Conservation (phyloP, 2,888 invertebrate species). For the Limnephilus lunatus region DNA sequence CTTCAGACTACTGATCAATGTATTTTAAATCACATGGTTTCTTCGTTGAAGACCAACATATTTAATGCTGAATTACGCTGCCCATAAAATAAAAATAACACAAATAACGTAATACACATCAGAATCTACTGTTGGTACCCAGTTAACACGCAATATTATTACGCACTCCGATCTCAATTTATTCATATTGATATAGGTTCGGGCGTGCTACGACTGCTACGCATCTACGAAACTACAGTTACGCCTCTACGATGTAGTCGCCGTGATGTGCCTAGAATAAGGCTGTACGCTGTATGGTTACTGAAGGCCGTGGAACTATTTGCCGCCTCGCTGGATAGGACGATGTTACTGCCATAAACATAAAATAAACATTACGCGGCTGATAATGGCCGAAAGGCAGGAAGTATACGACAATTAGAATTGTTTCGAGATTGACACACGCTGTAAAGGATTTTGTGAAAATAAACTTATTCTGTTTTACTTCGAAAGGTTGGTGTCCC, state of each 20-base stretch:
- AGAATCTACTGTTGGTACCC: background rate
- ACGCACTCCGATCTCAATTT: background rate
- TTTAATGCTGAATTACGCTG: background rate
- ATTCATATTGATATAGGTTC: background rate
- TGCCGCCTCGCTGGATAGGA: background rate
- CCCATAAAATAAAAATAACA: background rate
- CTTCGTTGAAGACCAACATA: background rate
- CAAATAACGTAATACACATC: background rate
- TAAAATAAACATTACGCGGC: background rate
- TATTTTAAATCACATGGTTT: background rate
- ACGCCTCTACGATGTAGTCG: background rate
- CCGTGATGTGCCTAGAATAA: background rate
- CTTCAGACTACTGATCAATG: too few relatives aligned
- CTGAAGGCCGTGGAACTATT: background rate
- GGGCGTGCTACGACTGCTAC: background rate
- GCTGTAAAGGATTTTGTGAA: background rate
- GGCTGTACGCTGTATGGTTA: background rate
- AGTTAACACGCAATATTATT: background rate
- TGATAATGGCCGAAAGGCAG: background rate
- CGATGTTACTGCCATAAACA: background rate
- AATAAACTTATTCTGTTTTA: background rate
- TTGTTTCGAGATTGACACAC: background rate
- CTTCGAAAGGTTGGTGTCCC: background rate
- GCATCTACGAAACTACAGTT: background rate
- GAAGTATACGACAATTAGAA: background rate